Conservation (phyloP, 2,888 invertebrate species). For the Lochmaea crataegi region DNA sequence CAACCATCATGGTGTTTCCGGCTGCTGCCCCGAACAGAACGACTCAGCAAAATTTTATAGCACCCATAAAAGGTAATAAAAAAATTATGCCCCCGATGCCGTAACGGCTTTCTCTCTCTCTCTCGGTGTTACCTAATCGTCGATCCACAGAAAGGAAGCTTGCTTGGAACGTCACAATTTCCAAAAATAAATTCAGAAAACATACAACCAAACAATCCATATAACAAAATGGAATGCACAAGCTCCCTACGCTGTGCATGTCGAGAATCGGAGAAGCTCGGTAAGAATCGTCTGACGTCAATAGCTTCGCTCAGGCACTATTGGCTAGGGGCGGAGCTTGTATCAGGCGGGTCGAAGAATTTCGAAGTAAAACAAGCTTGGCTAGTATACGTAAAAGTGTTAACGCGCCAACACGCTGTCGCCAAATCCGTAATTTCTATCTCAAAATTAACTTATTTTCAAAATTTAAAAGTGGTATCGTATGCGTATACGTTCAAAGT, state of each 20-base stretch:
- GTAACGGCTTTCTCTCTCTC: not conserved
- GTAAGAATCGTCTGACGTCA: constrained; percentile 57
- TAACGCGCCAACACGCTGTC: constrained; percentile 54
- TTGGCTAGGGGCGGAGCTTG: constrained; percentile 60
- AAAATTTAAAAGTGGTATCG: constrained; percentile 51
- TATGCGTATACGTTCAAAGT: constrained; percentile 30
- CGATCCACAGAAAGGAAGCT: not conserved
- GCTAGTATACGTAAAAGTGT: constrained; percentile 55
- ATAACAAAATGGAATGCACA: constrained; percentile 63
- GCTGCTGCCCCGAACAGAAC: constrained; percentile 3
- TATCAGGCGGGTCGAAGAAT: constrained; percentile 60
- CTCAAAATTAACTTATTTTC: constrained; percentile 49
- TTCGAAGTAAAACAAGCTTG: constrained; percentile 54
- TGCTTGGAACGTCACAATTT: constrained; percentile 31
- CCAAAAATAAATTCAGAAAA: constrained; percentile 51
- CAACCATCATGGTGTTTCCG: constrained; percentile 18
- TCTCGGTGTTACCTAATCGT: constrained; percentile 16
- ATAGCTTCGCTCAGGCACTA: constrained; percentile 51
- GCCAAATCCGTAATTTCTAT: constrained; percentile 48
- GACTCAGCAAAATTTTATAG: constrained; percentile 21
- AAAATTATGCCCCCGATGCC: constrained; percentile 9
- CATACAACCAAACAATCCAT: constrained; percentile 43
- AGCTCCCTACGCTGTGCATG: constrained; percentile 52
- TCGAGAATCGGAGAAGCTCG: constrained; percentile 50
- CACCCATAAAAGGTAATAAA: constrained; percentile 23